Conservation (phyloP, 2,797 vertebrate species). For the Tauraco hartlaubi region DNA sequence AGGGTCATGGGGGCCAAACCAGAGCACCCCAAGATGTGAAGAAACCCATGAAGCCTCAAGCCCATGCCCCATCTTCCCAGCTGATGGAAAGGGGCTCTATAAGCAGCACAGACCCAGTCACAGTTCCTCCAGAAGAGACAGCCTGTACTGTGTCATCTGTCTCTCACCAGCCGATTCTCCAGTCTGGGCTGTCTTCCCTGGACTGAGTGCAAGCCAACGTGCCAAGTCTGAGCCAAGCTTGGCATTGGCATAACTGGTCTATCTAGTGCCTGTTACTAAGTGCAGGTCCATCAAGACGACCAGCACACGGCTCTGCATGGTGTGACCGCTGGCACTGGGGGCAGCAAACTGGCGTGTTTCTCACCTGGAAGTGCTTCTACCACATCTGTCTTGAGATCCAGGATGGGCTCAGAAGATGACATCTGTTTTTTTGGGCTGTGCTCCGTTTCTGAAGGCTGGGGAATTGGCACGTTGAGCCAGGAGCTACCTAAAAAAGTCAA, state of each 20-base stretch:
- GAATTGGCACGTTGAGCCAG: constrained; percentile 21
- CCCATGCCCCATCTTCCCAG: neutral
- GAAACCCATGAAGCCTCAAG: neutral
- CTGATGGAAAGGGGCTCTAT: neutral
- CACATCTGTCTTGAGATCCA: constrained; percentile 25
- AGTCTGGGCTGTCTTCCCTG: neutral
- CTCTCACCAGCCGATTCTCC: neutral
- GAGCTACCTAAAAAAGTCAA: constrained; percentile 31
- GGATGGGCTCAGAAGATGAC: constrained; percentile 53
- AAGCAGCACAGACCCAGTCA: neutral
- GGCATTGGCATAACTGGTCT: neutral
- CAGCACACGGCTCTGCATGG: neutral
- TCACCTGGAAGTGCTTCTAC: neutral
- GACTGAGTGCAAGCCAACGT: neutral
- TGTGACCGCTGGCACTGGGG: neutral
- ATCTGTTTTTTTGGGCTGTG: neutral
- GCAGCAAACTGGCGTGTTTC: neutral
- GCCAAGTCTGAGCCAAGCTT: neutral
- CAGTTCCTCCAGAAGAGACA: neutral
- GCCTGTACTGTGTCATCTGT: neutral
- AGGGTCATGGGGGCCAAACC: neutral
- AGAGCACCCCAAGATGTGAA: neutral
- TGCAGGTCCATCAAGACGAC: neutral
- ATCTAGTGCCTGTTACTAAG: neutral
- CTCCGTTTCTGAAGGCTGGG: neutral